phyloP scores from a whole-genome alignment of 2,797 vertebrate genomes.

The Sparidentex hasta region DNA sequence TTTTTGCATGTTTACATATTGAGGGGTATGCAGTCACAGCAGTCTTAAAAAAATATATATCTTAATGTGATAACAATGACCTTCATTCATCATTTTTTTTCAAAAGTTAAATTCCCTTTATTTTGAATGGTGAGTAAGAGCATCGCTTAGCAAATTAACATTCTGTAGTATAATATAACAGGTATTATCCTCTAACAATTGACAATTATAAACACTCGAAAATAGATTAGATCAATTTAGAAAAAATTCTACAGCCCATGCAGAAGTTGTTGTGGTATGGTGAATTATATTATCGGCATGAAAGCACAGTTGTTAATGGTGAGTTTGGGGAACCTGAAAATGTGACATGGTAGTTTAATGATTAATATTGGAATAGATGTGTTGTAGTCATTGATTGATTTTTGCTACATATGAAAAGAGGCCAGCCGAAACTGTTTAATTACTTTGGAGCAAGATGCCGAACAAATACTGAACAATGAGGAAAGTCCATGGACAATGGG shows the following conservation, averaged over 20 bases:
- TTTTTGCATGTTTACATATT: constrained; percentile 61
- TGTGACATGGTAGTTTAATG: constrained; percentile 73
- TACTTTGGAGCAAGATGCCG: constrained; percentile 24
- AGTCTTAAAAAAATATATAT: constrained; percentile 86
- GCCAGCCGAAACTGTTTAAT: constrained; percentile 29
- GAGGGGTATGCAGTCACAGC: constrained; percentile 76
- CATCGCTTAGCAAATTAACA: constrained; percentile 77
- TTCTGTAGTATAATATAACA: constrained; percentile 79
- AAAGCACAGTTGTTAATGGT: constrained; percentile 67
- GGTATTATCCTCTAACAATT: constrained; percentile 70
- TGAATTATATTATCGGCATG: constrained; percentile 45
- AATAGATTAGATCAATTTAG: constrained; percentile 28
- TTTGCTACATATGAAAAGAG: constrained; percentile 56
- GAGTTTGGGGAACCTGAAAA: constrained; percentile 77
- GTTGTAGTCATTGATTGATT: constrained; percentile 47
- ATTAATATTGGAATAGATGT: constrained; percentile 47
- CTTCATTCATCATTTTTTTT: constrained; percentile 64
- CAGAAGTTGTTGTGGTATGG: constrained; percentile 38
- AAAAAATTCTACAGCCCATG: constrained; percentile 46
- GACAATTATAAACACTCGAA: constrained; percentile 39
- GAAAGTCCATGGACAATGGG: constrained; percentile 15
- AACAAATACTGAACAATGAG: constrained; percentile 26
- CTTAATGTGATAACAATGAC: constrained; percentile 68
- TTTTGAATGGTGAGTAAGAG: constrained; percentile 79
- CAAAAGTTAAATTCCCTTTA: constrained; percentile 71